These are phyloP conservation scores for Salminus brasiliensis DNA, from an alignment of 2,113 vertebrate species.

Conservation along the genomic window DNA sequence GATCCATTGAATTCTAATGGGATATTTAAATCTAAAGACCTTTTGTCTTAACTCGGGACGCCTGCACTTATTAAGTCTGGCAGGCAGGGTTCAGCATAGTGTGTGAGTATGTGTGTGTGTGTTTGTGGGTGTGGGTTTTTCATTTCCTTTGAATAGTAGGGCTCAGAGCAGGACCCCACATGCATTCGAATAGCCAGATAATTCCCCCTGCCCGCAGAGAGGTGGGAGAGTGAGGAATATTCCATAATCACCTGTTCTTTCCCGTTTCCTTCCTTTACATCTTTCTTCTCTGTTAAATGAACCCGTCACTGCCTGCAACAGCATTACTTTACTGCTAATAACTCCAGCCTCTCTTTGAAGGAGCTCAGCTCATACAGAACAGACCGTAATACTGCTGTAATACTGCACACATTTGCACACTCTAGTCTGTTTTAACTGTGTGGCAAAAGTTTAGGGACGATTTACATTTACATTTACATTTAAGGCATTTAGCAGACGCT, in stretches of 20 bases:
- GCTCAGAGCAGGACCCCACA: background rate
- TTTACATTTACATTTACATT: too few species aligned
- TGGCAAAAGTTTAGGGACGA: too few species aligned
- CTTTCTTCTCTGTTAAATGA: conserved; percentile 1
- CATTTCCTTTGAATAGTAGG: conserved; percentile 4
- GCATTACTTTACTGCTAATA: conserved; percentile 11
- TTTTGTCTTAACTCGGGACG: conserved; percentile 43
- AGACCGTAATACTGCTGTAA: too few species aligned
- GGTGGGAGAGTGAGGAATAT: background rate
- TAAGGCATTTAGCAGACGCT: background rate
- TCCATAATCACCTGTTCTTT: conserved; percentile 5
- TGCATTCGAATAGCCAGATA: conserved; percentile 23
- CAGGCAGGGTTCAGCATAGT: conserved; percentile 18
- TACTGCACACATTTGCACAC: too few species aligned
- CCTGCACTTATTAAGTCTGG: conserved; percentile 46
- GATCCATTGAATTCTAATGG: conserved; percentile 55
- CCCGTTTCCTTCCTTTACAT: background rate
- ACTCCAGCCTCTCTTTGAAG: conserved; percentile 10
- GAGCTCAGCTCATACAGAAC: background rate
- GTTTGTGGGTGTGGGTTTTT: background rate
- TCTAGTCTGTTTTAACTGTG: too few species aligned
- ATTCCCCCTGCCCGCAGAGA: conserved; percentile 9
- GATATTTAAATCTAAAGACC: conserved; percentile 55
- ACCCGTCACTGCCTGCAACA: background rate
- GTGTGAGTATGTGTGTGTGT: background rate